Conservation (phyloP, 2,888 invertebrate genomes). For the Sicus ferrugineus region DNA sequence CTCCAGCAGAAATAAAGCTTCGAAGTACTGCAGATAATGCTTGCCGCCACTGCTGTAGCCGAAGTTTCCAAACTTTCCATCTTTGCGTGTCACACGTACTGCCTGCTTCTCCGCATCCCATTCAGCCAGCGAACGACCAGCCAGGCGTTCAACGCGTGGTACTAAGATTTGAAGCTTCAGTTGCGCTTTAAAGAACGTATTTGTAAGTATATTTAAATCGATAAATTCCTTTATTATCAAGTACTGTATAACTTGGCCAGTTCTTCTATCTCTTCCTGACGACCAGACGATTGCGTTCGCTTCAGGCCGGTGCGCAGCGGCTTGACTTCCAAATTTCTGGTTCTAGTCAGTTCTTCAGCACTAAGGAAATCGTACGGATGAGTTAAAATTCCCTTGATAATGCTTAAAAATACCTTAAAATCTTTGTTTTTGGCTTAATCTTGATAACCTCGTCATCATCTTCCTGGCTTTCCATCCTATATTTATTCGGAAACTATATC, state of each 20-base stretch:
- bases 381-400: not conserved
- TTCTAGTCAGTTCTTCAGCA: constrained; percentile 46
- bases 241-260: constrained; percentile 50
- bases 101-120: constrained; percentile 53
- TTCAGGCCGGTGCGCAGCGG: constrained; percentile 49
- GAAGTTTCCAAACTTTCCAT: constrained; percentile 60
- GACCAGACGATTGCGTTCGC: constrained; percentile 47
- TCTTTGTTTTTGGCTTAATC: constrained; percentile 47
- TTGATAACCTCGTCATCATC: too few species aligned
- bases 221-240: not conserved
- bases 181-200: constrained; percentile 44
- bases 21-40: constrained; percentile 56
- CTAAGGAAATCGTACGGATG: constrained; percentile 38
- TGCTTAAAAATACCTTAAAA: constrained; percentile 49
- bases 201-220: not conserved
- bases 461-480: too few species aligned
- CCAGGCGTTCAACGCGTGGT: constrained; percentile 55
- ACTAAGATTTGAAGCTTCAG: constrained; percentile 50
- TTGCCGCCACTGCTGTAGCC: constrained; percentile 54
- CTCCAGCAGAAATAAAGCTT: constrained; percentile 59
- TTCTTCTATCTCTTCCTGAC: constrained; percentile 48
- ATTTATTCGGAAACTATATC: too few species aligned
- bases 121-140: constrained; percentile 52
- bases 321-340: constrained; percentile 48
- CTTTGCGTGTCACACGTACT: constrained; percentile 55